Evolutionary conservation across 2,888 invertebrate genomes (phyloP).

Genomic region (Elysia crispata): DNA sequence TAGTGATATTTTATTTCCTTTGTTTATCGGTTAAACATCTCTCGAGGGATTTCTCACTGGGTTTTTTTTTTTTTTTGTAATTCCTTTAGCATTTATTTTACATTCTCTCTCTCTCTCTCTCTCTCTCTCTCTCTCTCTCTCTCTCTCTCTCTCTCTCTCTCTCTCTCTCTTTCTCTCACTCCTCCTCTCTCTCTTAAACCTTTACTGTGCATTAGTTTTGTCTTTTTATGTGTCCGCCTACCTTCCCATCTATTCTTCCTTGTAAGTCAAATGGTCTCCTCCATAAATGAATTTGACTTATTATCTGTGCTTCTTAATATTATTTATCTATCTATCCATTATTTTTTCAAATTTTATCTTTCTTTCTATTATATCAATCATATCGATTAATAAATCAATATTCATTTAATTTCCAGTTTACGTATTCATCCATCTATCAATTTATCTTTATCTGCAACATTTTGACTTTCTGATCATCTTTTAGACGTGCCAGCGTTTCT

Average conservation of each 20-base stretch:
- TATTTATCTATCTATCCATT: not conserved
- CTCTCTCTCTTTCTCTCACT: constrained; percentile 13
- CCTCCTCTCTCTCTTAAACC: not conserved
- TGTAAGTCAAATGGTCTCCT: not conserved
- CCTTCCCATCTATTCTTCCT: not conserved
- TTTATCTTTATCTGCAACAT: not conserved
- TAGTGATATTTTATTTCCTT: not conserved
- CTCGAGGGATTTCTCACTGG: too few relatives aligned
- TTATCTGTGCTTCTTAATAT: not conserved
- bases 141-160: constrained; percentile 20
- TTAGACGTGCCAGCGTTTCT: too few relatives aligned
- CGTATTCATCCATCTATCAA: not conserved
- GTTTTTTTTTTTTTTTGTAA: too few relatives aligned
- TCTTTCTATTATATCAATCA: not conserved
- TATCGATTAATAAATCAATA: not conserved
- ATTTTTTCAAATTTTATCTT: not conserved
- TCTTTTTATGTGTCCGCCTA: not conserved
- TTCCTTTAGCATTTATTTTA: too few relatives aligned
- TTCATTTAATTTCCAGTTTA: not conserved
- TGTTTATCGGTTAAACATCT: too few relatives aligned
- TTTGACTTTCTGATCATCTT: not conserved
- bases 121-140: constrained; percentile 10
- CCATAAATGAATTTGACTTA: not conserved
- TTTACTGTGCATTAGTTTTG: not conserved
- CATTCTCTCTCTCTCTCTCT: not conserved